Evolutionary conservation across 1,140 invertebrate species (phyloP).

Genomic region (Trigoniulus corallinus): DNA sequence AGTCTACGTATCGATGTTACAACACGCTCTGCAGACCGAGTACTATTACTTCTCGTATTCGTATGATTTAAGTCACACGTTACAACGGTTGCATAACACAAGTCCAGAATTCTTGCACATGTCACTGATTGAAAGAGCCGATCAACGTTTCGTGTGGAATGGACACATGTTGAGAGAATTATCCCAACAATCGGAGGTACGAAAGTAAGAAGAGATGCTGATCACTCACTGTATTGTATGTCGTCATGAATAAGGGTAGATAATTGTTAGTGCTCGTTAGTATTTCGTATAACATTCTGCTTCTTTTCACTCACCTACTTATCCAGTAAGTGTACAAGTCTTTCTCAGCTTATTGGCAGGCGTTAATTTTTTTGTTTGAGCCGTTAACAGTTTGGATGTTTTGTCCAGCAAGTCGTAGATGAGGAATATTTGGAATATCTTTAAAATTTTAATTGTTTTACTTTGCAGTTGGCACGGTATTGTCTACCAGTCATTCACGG

Average conservation of each 20-base stretch:
- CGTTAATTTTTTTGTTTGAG: no score
- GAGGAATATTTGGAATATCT: no score
- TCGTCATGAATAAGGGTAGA: no score
- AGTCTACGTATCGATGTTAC: conserved; percentile 63
- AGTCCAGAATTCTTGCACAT: conserved; percentile 58
- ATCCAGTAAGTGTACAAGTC: no score
- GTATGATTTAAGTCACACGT: conserved; percentile 81
- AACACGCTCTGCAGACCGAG: conserved; percentile 54
- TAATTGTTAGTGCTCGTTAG: no score
- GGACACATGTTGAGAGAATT: conserved; percentile 50
- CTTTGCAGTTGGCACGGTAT: conserved; percentile 45
- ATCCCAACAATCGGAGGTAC: conserved; percentile 39
- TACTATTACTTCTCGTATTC: conserved; percentile 83
- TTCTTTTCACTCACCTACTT: no score
- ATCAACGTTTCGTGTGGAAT: conserved; percentile 88
- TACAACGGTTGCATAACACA: conserved; percentile 79
- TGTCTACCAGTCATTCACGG: conserved; percentile 74
- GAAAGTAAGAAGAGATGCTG: background rate
- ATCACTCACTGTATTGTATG: conserved; percentile 2
- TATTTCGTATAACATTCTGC: no score
- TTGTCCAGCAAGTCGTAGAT: no score
- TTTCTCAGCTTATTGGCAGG: no score
- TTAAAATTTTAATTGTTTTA: background rate
- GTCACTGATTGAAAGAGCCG: conserved; percentile 51
- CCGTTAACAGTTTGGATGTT: no score